Evolutionary conservation across 2,113 vertebrate species (phyloP), one percentile per base, ranked within the genome.

Genomic region (Oryzias woworae): DNA sequence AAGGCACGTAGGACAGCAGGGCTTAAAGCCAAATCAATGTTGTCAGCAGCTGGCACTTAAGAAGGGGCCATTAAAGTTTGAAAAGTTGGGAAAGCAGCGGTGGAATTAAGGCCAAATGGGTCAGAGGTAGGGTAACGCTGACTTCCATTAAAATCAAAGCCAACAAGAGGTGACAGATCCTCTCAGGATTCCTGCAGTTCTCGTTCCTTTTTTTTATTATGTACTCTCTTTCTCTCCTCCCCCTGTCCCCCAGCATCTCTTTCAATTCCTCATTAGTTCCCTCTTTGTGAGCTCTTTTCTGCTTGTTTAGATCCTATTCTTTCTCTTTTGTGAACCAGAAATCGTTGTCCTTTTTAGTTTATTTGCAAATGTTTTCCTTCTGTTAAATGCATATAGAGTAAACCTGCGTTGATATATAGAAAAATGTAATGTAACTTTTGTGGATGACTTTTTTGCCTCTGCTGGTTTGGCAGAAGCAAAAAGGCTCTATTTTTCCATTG

Each of bases 31-130:
- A 89, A 91, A 91, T 90, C 87, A 78, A 87, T 85, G 85, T 85
- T 89, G 90, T 90, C 89, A 91, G 89, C 87, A 79, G 69, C 84
- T 86, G 81, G 83, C 87, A 87, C 81, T 90, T 90, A 89, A 87
- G 85, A 87, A 85, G 83, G 76, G 75, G 63, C 84, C 80, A 86
- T 89, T 92, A 87, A 90, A 89, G 87, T 87, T 90, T 83, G 80
- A 86, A 82, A 87, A 88, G 85, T 86, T 90, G 87, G 73, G 84
- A 84, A 83, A 85, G 81, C 77, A 67, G 66, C 18, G 45, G 70
- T 87, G 82, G 89, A 92, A 92, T 90, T 89, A 89, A 83, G 81
- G 85, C 78, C 74, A 86, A 88, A 88, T 88, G 78, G 88, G 81
- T 85, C 73, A 82, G 86, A 83, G 81, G 71, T 78, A 65, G 64